Evolutionary conservation across 2,888 invertebrate genomes (phyloP).

Genomic region (Kuschelorhynchus macadamiae): DNA sequence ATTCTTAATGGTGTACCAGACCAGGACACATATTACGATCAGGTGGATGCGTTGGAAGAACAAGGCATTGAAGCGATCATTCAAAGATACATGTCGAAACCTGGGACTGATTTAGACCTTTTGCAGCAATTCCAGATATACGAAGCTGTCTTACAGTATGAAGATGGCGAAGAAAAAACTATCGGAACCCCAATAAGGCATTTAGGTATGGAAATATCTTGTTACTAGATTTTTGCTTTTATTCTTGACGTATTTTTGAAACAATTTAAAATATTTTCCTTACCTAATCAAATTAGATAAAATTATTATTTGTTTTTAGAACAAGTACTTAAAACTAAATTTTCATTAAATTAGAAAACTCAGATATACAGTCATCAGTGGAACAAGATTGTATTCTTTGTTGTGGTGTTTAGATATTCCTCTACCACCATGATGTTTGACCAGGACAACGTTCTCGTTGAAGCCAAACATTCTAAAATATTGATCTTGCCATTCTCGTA

Average conservation of each 20-base stretch:
- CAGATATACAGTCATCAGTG: too few species aligned
- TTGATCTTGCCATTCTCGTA: too few species aligned
- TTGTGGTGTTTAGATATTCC: too few species aligned
- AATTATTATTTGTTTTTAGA: too few species aligned
- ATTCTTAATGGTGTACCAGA: slow-evolving; percentile 93
- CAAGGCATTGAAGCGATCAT: slow-evolving; percentile 92
- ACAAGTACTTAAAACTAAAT: too few species aligned
- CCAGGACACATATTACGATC: slow-evolving; percentile 97
- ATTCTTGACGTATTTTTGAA: not conserved
- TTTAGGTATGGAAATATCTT: slow-evolving; percentile 64
- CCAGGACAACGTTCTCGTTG: too few species aligned
- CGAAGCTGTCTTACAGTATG: slow-evolving; percentile 91
- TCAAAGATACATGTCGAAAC: slow-evolving; percentile 90
- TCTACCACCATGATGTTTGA: too few species aligned
- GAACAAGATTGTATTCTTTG: too few species aligned
- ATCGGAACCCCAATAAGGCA: slow-evolving; percentile 75
- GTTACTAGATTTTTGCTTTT: not conserved
- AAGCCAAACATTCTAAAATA: too few species aligned
- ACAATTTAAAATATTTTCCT: too few species aligned
- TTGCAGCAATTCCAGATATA: slow-evolving; percentile 95
- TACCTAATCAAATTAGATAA: too few species aligned
- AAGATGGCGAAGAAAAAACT: slow-evolving; percentile 82
- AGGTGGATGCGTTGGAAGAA: slow-evolving; percentile 95
- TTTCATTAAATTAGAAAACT: too few species aligned
- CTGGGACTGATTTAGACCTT: slow-evolving; percentile 89